Evolutionary conservation across 2,888 invertebrate species (phyloP), one percentile per base, ranked within the genome.

Genomic region (Andrena fulva): DNA sequence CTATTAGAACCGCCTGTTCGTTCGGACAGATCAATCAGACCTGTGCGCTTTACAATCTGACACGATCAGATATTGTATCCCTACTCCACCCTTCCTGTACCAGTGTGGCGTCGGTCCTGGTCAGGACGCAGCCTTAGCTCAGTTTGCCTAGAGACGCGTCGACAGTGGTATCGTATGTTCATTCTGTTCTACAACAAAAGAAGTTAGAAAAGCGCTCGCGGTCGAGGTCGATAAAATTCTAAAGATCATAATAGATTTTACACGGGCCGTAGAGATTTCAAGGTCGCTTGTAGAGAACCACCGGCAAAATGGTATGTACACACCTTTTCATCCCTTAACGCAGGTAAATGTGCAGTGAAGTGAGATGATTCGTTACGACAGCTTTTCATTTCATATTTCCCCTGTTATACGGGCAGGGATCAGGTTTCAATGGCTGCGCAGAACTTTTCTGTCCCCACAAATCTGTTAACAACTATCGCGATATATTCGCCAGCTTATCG

Each of bases 311-410:
- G 94, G 93, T 93, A 93, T 85, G 93, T 93, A 89, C 72, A 85
- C 74, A 87, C 77, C 86, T 87, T 84, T 83, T 83, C 86, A 83
- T 85, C 87, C 83, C 88, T 78, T 78, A 78, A 83, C 79, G 82
- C 92, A 92, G 93, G 93, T 93, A 93, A 85, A 86, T 91, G 90
- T 90, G 91, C 93, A 75, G 63, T 86, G 87, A 82, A 85, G 89
- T 84, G 89, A 89, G 89, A 91, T 93, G 90, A 93, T 93, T 91
- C 91, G 87, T 91, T 92, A 92, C 91, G 93, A 93, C 93, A 93
- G 94, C 93, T 93, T 92, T 91, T 93, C 92, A 92, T 93, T 89
- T 91, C 91, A 91, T 92, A 91, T 89, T 92, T 91, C 89, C 80
- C 82, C 85, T 82, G 62, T 82, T 84, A 67, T 85, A 60, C 73